These are phyloP conservation scores for Nebria ingens DNA, from an alignment of 1,140 invertebrate genomes.

Conservation along the genomic window DNA sequence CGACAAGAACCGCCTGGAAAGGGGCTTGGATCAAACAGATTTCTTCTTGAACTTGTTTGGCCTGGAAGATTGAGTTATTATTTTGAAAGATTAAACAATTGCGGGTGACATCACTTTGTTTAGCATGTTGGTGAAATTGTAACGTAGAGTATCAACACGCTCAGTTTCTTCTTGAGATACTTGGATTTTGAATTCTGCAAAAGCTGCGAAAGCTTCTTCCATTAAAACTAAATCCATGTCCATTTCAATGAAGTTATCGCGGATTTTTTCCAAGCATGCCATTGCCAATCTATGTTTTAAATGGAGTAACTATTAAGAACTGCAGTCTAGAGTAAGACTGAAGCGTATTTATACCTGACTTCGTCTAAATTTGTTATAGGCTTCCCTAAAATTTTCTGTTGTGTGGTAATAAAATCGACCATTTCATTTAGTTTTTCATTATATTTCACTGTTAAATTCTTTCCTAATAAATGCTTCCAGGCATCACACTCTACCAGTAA, in stretches of 20 bases:
- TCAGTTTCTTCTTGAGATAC: conserved; percentile 69
- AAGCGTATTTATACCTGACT: too few relatives aligned
- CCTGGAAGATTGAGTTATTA: conserved; percentile 34
- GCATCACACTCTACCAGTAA: conserved; percentile 56
- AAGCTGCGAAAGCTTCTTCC: conserved; percentile 67
- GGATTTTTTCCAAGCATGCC: conserved; percentile 61
- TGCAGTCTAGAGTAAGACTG: too few relatives aligned
- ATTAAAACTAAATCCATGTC: conserved; percentile 63
- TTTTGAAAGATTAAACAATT: not conserved
- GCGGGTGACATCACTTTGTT: conserved; percentile 42
- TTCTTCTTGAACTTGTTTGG: conserved; percentile 56
- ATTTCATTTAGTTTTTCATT: conserved; percentile 51
- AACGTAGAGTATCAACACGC: conserved; percentile 62
- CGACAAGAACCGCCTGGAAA: conserved; percentile 56
- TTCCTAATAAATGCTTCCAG: conserved; percentile 59
- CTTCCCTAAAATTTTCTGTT: conserved; percentile 51
- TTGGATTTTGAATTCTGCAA: conserved; percentile 57
- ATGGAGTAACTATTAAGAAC: too few relatives aligned
- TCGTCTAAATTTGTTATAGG: conserved; percentile 63
- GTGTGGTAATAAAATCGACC: conserved; percentile 57
- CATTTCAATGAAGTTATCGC: conserved; percentile 63
- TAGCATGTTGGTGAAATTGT: conserved; percentile 68
- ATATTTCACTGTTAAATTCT: conserved; percentile 46
- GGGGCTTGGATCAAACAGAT: conserved; percentile 69
- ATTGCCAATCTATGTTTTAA: conserved; percentile 59